These are phyloP conservation scores for Drosophila affinis DNA, from an alignment of 2,888 invertebrate genomes.

Conservation along the genomic window DNA sequence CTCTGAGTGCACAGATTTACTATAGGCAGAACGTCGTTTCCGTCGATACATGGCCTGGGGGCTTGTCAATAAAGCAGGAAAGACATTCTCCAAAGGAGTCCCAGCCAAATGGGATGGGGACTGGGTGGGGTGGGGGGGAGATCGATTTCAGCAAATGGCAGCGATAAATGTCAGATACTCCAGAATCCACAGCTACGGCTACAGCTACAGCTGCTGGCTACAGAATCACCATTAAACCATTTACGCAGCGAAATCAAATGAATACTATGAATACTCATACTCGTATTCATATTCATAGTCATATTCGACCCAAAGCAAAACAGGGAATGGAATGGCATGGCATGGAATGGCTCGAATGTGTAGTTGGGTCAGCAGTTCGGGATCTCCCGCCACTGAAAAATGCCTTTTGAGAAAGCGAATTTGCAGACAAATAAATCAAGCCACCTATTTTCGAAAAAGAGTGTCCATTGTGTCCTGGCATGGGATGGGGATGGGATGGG, in stretches of 20 bases:
- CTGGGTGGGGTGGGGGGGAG: background rate
- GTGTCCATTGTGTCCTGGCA: constrained; percentile 71
- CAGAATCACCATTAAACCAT: background rate
- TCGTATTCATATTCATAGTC: constrained; percentile 43
- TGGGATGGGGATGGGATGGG: constrained; percentile 38
- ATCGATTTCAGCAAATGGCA: constrained; percentile 1
- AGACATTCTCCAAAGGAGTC: constrained; percentile 3
- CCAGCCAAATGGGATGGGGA: background rate
- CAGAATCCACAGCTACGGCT: background rate
- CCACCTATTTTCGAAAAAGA: constrained; percentile 75
- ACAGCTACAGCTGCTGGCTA: background rate
- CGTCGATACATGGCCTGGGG: constrained; percentile 3
- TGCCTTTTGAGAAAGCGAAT: constrained; percentile 78
- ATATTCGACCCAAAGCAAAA: constrained; percentile 54
- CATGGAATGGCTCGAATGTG: constrained; percentile 60
- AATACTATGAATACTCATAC: background rate
- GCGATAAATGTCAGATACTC: background rate
- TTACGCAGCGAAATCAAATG: background rate
- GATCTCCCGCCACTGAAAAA: constrained; percentile 54
- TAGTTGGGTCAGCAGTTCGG: constrained; percentile 54
- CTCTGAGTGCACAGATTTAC: constrained; percentile 36
- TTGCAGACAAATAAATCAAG: constrained; percentile 82
- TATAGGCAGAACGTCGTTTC: constrained; percentile 40
- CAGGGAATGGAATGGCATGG: constrained; percentile 2
- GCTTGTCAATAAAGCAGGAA: constrained; percentile 9